These are phyloP conservation scores for Diarsia dahlii DNA, from an alignment of 2,888 invertebrate species.

Conservation along the genomic window DNA sequence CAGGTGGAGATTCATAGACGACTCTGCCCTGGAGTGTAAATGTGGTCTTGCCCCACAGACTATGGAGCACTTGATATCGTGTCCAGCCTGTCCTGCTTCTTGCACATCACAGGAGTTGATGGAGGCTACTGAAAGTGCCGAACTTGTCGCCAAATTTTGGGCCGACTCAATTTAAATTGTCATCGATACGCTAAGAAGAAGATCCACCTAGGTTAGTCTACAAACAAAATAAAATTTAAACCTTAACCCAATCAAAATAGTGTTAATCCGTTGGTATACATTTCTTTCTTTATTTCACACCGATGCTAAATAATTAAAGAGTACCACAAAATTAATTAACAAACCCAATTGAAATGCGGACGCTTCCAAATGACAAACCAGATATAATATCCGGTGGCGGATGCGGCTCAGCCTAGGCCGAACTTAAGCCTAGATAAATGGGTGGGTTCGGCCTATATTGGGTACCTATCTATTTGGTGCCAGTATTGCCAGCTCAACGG, in stretches of 20 bases:
- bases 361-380: constrained; percentile 35
- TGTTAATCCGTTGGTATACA: not conserved
- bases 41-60: too few relatives aligned
- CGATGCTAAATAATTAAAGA: not conserved
- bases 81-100: too few relatives aligned
- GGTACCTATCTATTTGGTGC: constrained; percentile 42
- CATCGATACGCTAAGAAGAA: too few relatives aligned
- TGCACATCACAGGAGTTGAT: too few relatives aligned
- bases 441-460: constrained; percentile 42
- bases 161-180: too few relatives aligned
- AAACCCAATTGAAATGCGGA: constrained; percentile 23
- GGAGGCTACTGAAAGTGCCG: too few relatives aligned
- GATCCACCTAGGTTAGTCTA: not conserved
- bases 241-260: not conserved
- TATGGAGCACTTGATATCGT: too few relatives aligned
- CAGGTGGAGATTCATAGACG: too few relatives aligned
- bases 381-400: constrained; percentile 52
- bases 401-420: constrained; percentile 35
- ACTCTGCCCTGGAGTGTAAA: too few relatives aligned
- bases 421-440: constrained; percentile 61
- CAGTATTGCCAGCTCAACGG: constrained; percentile 39
- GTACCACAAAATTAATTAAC: constrained; percentile 12
- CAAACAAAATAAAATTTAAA: not conserved
- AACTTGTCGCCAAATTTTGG: too few relatives aligned
- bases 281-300: not conserved